Base-by-base conservation (phyloP, 1,140 invertebrate species). In the Drosophila setifemur region DNA sequence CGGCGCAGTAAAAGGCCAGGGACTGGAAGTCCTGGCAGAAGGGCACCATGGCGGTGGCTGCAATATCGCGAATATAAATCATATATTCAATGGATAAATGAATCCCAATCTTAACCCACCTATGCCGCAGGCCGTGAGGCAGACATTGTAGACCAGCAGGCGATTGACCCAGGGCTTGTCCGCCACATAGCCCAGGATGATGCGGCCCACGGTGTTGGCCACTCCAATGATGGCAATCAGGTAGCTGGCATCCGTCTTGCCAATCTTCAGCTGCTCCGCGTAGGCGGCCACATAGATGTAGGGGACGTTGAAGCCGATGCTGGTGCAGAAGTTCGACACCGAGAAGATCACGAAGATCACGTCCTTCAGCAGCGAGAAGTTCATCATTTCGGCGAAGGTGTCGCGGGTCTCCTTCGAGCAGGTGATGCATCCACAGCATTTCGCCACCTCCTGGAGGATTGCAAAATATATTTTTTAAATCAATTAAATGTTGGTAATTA, bases 261-360 rank as follows among this genome's bases (percentile, higher is more conserved):
- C 67, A 8, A 97, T 92, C 0, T 91, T 91, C 37, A 94, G 73
- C 5, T 92, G 89, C 47, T 93, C 91, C 2, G 95, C 94, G 90
- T 94, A 93, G 37, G 94, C 92, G 57, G 94, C 93, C 31, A 96
- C 93, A 90, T 96, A 97, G 67, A 98, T 92, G 91, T 98, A 96
- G 49, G 98, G 98, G 78, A 98, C 94, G 90, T 98, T 98, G 92
- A 98, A 99, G 25, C 98, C 98, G 73, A 99, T 96, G 88, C 96
- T 98, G 4, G 97, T 99, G 79, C 97, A 94, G 89, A 99, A 98
- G 91, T 99, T 99, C 18, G 97, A 98, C 23, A 97, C 53, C 14
- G 95, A 94, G 91, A 99, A 99, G 44, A 99, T 91, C 49, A 99
- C 92, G 89, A 99, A 99, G 61, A 98, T 92, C 2, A 94, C 93